Conservation (phyloP, 2,113 vertebrate species). For the Sterrhoptilus dennistouni region DNA sequence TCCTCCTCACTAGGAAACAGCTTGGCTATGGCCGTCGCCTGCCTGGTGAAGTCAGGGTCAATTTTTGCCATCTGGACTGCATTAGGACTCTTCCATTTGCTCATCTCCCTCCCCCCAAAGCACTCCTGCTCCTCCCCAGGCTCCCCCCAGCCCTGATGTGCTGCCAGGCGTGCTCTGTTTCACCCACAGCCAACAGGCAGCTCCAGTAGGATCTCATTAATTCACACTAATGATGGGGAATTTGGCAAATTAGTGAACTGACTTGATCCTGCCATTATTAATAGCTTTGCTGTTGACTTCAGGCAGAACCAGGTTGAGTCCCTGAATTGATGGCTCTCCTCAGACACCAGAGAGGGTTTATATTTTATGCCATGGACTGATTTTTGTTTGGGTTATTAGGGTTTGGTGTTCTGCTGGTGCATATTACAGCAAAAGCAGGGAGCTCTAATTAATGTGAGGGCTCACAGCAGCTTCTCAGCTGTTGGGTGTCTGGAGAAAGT, state of each 20-base stretch:
- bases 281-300: constrained; percentile 46
- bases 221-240: constrained; percentile 68
- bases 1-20: constrained; percentile 55
- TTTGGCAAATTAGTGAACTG: constrained; percentile 68
- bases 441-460: constrained; percentile 11
- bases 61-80: constrained; percentile 65
- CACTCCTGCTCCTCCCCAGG: not conserved
- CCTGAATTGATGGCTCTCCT: constrained; percentile 12
- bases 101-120: constrained; percentile 56
- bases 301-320: not conserved
- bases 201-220: constrained; percentile 68
- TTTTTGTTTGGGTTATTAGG: constrained; percentile 25
- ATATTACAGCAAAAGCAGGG: constrained; percentile 14
- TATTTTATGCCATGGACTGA: not conserved
- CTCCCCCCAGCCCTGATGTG: constrained; percentile 34
- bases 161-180: constrained; percentile 54
- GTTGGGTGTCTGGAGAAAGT: constrained; percentile 6
- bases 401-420: constrained; percentile 17
- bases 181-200: constrained; percentile 64
- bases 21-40: constrained; percentile 43
- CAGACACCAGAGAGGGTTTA: not conserved
- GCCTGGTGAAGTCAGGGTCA: constrained; percentile 68
- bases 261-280: constrained; percentile 62
- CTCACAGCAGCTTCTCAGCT: constrained; percentile 3
- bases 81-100: constrained; percentile 64